Conservation (phyloP, 64 coral and sea anemone species). For the Anthopleura sola region DNA sequence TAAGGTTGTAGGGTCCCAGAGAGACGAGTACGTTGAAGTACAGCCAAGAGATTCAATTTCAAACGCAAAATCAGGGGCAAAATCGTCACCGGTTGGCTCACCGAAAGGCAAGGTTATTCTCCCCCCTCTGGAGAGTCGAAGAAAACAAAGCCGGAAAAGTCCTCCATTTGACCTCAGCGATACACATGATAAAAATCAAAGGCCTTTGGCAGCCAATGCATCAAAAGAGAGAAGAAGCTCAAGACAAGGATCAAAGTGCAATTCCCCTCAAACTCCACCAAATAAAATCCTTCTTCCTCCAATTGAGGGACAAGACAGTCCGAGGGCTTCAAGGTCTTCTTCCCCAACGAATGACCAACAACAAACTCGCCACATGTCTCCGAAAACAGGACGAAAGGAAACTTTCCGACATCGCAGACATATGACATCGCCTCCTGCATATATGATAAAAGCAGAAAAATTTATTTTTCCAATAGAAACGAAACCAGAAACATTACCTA, state of each 20-base stretch:
- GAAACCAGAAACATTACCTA: not conserved
- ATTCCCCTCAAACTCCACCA: not conserved
- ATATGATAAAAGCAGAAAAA: not conserved
- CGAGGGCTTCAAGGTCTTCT: not conserved
- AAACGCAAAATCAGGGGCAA: not conserved
- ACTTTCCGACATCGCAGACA: not conserved
- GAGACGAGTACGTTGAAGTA: not conserved
- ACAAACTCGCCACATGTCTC: not conserved
- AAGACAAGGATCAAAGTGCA: not conserved
- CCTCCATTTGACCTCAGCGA: not conserved
- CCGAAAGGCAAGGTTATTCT: not conserved
- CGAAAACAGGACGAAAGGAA: not conserved
- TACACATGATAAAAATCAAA: not conserved
- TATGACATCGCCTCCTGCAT: not conserved
- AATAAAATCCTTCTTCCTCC: conserved; percentile 6
- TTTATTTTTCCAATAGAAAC: not conserved
- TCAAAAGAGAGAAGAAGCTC: not conserved
- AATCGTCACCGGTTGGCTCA: not conserved
- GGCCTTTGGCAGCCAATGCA: not conserved
- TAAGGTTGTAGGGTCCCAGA: not conserved
- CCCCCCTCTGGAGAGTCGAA: not conserved
- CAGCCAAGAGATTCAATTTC: not conserved
- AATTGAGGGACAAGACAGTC: not conserved
- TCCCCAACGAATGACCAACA: not conserved
- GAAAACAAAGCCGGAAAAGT: not conserved